phyloP scores from a whole-genome alignment of 2,888 invertebrate species.

The Pristionchus fissidentatus region DNA sequence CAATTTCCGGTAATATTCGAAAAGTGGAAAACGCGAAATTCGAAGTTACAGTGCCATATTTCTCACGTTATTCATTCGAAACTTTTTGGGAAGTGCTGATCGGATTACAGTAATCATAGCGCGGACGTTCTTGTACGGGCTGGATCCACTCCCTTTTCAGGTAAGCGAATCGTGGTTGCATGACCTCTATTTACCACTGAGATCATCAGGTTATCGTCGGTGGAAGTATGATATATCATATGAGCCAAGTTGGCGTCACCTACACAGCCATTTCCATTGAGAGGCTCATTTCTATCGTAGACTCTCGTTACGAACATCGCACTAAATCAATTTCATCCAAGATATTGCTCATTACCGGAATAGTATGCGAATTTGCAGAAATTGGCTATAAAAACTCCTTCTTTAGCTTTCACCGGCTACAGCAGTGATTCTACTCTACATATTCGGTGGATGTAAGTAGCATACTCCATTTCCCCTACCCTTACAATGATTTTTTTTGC shows the following conservation, averaged over 20 bases:
- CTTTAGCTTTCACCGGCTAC: conserved; percentile 15
- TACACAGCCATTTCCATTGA: conserved; percentile 7
- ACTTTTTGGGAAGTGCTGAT: conserved; percentile 3
- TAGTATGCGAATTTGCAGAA: neutral
- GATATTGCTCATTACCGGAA: conserved; percentile 17
- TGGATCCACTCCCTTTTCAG: conserved; percentile 26
- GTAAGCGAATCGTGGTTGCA: neutral
- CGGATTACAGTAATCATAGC: conserved; percentile 21
- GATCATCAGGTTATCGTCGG: neutral
- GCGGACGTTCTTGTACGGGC: conserved; percentile 34
- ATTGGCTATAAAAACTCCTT: neutral
- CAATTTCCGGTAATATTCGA: conserved; percentile 38
- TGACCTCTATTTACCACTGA: neutral
- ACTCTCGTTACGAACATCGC: neutral
- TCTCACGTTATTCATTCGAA: conserved; percentile 25
- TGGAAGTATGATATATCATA: neutral
- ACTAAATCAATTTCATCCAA: neutral
- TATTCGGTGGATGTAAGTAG: neutral
- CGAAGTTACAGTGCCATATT: neutral
- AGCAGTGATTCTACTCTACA: neutral
- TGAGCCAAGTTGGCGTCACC: conserved; percentile 15
- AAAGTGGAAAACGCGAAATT: too few relatives aligned
- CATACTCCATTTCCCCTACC: too few relatives aligned
- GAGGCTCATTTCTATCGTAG: neutral
- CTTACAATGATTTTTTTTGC: neutral